Evolutionary conservation across 2,797 vertebrate genomes (phyloP).

Genomic region (Anomalospiza imberbis): DNA sequence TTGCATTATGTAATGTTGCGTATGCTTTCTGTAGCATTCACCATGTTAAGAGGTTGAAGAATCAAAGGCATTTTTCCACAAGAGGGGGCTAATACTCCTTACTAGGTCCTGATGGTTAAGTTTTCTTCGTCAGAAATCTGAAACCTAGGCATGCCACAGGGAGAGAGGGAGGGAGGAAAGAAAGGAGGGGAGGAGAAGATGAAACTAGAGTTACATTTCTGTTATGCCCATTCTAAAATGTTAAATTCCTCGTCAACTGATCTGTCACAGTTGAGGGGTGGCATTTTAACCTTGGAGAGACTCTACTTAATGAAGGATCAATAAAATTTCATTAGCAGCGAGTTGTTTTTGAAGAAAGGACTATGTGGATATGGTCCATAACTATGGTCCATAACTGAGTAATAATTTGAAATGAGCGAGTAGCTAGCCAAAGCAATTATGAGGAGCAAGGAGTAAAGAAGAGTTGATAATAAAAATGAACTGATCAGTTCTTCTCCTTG

Average conservation of each 20-base stretch:
- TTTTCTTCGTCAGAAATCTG: background rate
- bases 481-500: background rate
- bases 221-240: background rate
- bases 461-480: background rate
- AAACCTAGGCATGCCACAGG: background rate
- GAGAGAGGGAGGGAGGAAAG: too few relatives aligned
- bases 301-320: background rate
- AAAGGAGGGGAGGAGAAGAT: too few relatives aligned
- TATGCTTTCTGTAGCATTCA: background rate
- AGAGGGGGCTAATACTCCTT: constrained; percentile 58
- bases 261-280: background rate
- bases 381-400: background rate
- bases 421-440: background rate
- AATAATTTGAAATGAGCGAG: background rate
- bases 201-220: background rate
- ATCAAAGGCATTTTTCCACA: constrained; percentile 22
- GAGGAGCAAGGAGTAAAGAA: background rate
- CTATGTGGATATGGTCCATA: background rate
- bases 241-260: background rate
- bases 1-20: background rate
- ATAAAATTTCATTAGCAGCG: background rate
- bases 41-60: background rate
- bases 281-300: background rate
- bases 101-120: background rate
- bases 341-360: background rate